Base-by-base conservation (phyloP, 2,888 invertebrate species). In the Drosophila paranaensis region DNA sequence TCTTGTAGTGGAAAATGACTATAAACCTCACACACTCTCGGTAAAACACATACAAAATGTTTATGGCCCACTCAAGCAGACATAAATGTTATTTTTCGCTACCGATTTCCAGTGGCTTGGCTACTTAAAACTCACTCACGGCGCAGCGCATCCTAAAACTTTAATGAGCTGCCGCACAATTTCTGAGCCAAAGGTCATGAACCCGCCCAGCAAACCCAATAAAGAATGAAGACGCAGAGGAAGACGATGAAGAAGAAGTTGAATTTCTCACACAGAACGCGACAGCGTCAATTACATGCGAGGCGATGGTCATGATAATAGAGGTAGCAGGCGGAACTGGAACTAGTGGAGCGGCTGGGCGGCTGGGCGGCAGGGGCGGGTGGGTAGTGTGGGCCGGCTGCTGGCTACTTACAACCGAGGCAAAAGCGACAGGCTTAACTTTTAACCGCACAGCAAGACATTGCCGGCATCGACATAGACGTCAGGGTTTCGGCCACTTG, bases 281-380 rank as follows among this genome's bases (percentile, higher is more conserved):
- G 61, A 67, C 60, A 76, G 82, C 89, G 65, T 89, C 84, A 89
- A 84, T 89, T 89, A 83, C 89, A 86, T 71, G 87, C 69, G 71
- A 81, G 64, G 62, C 66, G 68, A 60, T 68, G 75, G 54, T 37
- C 56, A 51, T 48, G 62, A 48, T 40, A 69, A 61, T 54, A 61
- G 40, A 54, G 30, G n/a, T 30, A 37, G 51, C 20, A 37, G 51
- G 37, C 35, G 55, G 35, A 57, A 39, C 27, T 61, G 53, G 58
- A 42, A 27, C 13, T 39, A 25, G n/a, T n/a, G 16, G 61, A 10
- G 42, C 43, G 50, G 43, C 6, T 5, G 35, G 10, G 27, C 30
- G 45, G 6, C 4, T 56, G 56, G 33, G 9, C 33, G 33, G 20
- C 20, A 2, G 1, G 20, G 20, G 20, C 20, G 20, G 20, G 20